Conservation (phyloP, 2,888 invertebrate genomes). For the Drosophila ustulata region DNA sequence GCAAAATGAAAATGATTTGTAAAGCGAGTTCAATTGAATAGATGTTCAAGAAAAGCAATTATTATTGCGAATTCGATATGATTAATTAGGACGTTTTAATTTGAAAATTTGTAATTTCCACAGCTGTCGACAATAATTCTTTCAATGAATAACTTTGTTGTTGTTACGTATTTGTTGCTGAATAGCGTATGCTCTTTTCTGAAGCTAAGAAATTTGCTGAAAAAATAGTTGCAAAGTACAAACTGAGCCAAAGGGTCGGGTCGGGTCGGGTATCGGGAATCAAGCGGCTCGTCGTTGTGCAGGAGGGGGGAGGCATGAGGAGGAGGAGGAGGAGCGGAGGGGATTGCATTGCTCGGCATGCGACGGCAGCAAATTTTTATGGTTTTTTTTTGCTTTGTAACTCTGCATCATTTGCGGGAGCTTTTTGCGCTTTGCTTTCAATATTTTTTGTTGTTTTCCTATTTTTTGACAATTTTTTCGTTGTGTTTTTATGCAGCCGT, state of each 20-base stretch:
- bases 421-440: conserved; percentile 53
- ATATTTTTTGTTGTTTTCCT: conserved; percentile 30
- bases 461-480: conserved; percentile 34
- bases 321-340: not conserved
- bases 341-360: conserved; percentile 19
- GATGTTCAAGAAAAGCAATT: too few relatives aligned
- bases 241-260: conserved; percentile 36
- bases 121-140: too few relatives aligned
- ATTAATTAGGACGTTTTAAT: not conserved
- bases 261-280: conserved; percentile 9
- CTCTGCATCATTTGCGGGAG: conserved; percentile 62
- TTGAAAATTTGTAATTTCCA: not conserved
- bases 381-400: conserved; percentile 4
- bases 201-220: conserved; percentile 10
- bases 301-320: not conserved
- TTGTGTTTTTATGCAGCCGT: conserved; percentile 23
- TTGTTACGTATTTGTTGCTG: not conserved
- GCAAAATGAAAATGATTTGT: too few relatives aligned
- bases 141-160: not conserved
- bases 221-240: conserved; percentile 62
- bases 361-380: conserved; percentile 44
- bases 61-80: too few relatives aligned
- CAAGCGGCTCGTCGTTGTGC: not conserved
- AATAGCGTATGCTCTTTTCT: not conserved
- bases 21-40: too few relatives aligned